phyloP scores from a whole-genome alignment of 2,888 invertebrate species.

The Tryphoninae sp. region DNA sequence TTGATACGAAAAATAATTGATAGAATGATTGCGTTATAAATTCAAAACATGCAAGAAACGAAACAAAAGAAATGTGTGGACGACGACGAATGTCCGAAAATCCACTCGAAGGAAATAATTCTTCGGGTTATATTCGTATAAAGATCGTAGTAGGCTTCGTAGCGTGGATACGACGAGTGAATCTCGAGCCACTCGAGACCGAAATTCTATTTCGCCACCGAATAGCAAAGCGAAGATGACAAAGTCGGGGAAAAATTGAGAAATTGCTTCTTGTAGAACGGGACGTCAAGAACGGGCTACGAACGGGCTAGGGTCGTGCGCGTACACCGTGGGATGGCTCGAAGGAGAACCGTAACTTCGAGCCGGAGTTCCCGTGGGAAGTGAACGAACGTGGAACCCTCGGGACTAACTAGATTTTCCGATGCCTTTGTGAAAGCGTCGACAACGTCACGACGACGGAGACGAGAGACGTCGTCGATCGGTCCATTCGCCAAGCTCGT shows the following conservation, averaged over 20 bases:
- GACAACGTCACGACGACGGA: conserved; percentile 58
- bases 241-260: conserved; percentile 80
- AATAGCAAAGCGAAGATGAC: conserved; percentile 81
- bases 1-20: background rate
- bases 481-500: conserved; percentile 56
- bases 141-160: conserved; percentile 50
- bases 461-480: conserved; percentile 51
- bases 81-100: conserved; percentile 19
- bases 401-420: conserved; percentile 77
- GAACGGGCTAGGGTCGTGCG: conserved; percentile 40
- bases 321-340: conserved; percentile 39
- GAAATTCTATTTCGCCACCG: conserved; percentile 80
- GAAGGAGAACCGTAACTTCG: conserved; percentile 51
- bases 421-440: conserved; percentile 71
- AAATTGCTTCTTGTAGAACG: conserved; percentile 78
- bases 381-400: conserved; percentile 68
- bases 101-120: conserved; percentile 46
- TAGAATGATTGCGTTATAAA: background rate
- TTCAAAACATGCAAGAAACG: background rate
- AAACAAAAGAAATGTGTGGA: background rate
- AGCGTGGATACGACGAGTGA: conserved; percentile 48
- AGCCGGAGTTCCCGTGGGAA: conserved; percentile 70
- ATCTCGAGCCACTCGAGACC: conserved; percentile 70
- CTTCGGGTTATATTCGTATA: conserved; percentile 40
- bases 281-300: background rate